Evolutionary conservation across 2,797 vertebrate genomes (phyloP), one percentile per base, ranked within the genome.

Genomic region (Hippoglossus hippoglossus): DNA sequence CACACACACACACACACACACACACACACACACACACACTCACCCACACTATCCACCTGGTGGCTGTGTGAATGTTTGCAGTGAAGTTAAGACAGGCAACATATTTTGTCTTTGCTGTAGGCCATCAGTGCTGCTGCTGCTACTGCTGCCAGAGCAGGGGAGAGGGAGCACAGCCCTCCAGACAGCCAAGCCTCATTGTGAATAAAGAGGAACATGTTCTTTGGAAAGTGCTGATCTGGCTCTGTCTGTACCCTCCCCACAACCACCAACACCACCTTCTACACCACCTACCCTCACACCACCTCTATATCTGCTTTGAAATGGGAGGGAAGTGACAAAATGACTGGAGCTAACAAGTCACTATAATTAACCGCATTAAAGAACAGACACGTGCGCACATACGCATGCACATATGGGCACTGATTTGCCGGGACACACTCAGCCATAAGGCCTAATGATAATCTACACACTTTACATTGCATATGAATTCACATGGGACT

Each of bases 361-460:
- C 92, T 91, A 90, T 90, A 95, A 94, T 95, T 91, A 94, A 89
- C 91, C 84, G 75, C 79, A 79, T 60, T 84, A 89, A 82, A 89
- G 83, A 78, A 82, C 31, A 53, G 47, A 68, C 53, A 60, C 44
- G 25, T 58, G 55, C 49, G 78, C 77, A 76, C 65, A 63, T 2
- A 49, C 19, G 8, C 47, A 21, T 5, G 77, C 67, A 72, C 54
- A 71, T 19, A 36, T 52, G 50, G 39, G 57, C 56, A 65, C 68
- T 78, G 57, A 59, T 50, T 57, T 67, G 69, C 49, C 3, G 1
- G 44, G 44, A 46, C 44, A 46, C 44, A 46, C 44, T 46, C 0
- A 73, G 71, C 80, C 86, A 79, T 80, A 89, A 74, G 56, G 55
- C 78, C 54, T 60, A 60, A 57, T 50, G 44, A 58, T 68, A 77